Evolutionary conservation across 2,797 vertebrate species (phyloP), one percentile per base, ranked within the genome.

Genomic region (Pangasius krempfi): DNA sequence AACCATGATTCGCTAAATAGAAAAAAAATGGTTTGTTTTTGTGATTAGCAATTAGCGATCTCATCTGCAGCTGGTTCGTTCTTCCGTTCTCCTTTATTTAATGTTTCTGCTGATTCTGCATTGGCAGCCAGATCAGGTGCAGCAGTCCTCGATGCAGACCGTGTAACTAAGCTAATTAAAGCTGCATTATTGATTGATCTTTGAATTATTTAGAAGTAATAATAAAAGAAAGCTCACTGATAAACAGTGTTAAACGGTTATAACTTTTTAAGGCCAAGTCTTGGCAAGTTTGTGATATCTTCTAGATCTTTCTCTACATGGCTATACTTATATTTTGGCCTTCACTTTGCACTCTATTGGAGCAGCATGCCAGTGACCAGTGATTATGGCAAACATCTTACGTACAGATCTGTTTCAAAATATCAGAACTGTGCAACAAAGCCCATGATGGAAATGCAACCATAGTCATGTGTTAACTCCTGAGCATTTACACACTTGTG

Each of bases 131-230:
- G 52, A 84, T 75, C 75, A 83, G 86, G 44, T 82, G 75, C 88
- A n/a, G 86, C 66, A 56, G 40, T 60, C 66, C 86, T 68, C 78
- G 72, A 88, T 90, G 88, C 89, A 90, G 80, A 79, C 91, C 91
- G 84, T 92, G 92, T 93, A 93, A 93, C 94, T 93, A 90, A 92
- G 94, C 93, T 96, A 95, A 96, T 96, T 95, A 96, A 95, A 93
- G 92, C 92, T 96, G 91, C 95, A 96, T 95, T 95, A 96, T 96
- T 96, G 94, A 96, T 96, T 91, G 84, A 91, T 87, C 88, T 14
- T 88, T 96, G 88, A 95, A 96, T 96, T 94, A 96, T 96, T 95
- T 93, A 96, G 91, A 68, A 79, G 88, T 88, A 90, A 93, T 95
- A 94, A 96, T 95, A 94, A 95, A 94, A 93, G 90, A 82, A 93